A percentile compares a stretch with the other conserved stretches of the same genome.
Conservation (phyloP, 37 sponge, comb jelly and placozoan genomes). For the Cladorhizidae sp. region DNA sequence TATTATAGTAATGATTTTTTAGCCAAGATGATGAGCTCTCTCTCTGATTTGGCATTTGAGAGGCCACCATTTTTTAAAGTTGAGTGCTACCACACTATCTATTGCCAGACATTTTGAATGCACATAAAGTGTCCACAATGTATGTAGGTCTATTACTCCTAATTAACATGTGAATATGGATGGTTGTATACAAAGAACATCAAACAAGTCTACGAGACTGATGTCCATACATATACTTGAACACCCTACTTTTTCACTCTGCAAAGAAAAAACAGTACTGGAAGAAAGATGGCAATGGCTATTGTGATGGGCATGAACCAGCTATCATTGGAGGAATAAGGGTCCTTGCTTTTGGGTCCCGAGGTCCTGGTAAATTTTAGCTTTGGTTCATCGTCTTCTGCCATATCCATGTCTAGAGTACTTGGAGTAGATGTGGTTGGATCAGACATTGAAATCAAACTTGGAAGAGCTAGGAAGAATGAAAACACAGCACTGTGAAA, state of each 20-base stretch:
- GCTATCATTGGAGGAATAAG: constrained; percentile 88
- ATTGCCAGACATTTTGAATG: too few species aligned
- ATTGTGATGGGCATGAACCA: constrained; percentile 93
- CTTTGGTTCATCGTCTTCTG: constrained; percentile 23
- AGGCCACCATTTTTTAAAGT: too few species aligned
- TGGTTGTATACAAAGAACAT: too few species aligned
- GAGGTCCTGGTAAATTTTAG: constrained; percentile 83
- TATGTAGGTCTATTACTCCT: too few species aligned
- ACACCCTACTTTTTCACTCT: constrained; percentile 35
- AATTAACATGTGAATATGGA: too few species aligned
- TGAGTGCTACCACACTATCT: too few species aligned
- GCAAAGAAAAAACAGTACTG: constrained; percentile 90
- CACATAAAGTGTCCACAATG: too few species aligned
- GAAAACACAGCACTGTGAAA: background rate
- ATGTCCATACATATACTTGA: too few species aligned
- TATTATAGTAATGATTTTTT: too few species aligned
- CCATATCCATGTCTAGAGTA: constrained; percentile 11
- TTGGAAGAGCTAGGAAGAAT: background rate
- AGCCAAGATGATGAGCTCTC: too few species aligned
- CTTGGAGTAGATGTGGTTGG: background rate
- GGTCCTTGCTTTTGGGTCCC: constrained; percentile 70
- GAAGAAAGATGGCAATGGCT: constrained; percentile 90
- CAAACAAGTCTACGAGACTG: too few species aligned
- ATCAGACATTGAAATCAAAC: background rate
- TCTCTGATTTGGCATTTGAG: too few species aligned